phyloP scores from a whole-genome alignment of 2,113 vertebrate genomes.

The Kryptolebias marmoratus region DNA sequence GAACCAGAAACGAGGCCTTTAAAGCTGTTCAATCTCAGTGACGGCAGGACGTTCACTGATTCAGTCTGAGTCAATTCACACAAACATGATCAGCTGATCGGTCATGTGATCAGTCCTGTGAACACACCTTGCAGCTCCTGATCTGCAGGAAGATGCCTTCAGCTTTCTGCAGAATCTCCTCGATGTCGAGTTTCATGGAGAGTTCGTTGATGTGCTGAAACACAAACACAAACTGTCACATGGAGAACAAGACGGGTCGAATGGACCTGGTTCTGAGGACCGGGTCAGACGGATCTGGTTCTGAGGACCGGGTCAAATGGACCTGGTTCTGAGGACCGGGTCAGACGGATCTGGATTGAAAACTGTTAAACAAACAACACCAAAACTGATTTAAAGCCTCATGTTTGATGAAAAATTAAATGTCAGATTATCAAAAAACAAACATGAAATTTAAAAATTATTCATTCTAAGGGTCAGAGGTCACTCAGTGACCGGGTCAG shows the following conservation, averaged over 20 bases:
- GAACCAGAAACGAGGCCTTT: too few species aligned
- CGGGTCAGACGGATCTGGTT: background rate
- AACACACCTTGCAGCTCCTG: slow-evolving; percentile 89
- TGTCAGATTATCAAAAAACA: too few species aligned
- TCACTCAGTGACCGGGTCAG: too few species aligned
- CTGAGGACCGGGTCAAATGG: background rate
- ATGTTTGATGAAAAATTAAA: too few species aligned
- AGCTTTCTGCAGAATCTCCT: slow-evolving; percentile 90
- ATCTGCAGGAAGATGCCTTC: slow-evolving; percentile 94
- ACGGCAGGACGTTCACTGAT: background rate
- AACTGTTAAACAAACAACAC: too few species aligned
- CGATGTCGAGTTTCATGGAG: slow-evolving; percentile 95
- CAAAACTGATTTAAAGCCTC: too few species aligned
- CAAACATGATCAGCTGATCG: background rate
- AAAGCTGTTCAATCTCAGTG: background rate
- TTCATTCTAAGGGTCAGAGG: too few species aligned
- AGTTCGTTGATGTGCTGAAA: slow-evolving; percentile 95
- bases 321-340: background rate
- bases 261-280: too few species aligned
- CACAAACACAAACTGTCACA: background rate
- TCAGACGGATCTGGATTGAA: background rate
- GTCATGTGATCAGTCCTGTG: background rate
- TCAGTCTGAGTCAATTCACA: too few species aligned
- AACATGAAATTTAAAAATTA: too few species aligned
- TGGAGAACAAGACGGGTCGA: too few species aligned